These are phyloP conservation scores for Siphamia tubifer DNA, from an alignment of 2,113 vertebrate species.

Conservation along the genomic window DNA sequence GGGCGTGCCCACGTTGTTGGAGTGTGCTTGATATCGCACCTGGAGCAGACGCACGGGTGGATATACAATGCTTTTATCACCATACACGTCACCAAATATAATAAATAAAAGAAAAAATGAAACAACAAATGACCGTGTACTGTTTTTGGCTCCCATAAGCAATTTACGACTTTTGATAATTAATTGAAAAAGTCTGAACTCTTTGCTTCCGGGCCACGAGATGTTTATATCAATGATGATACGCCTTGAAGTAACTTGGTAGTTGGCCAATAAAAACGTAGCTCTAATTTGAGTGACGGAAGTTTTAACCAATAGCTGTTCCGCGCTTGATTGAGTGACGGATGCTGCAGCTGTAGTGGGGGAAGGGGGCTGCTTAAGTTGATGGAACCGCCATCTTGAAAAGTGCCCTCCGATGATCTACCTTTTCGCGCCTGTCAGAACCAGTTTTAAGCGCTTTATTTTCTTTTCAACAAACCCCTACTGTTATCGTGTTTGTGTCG, in stretches of 20 bases:
- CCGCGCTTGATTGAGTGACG: slow-evolving; percentile 61
- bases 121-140: too few species aligned
- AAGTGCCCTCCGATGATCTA: slow-evolving; percentile 73
- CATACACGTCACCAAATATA: too few species aligned
- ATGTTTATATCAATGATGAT: background rate
- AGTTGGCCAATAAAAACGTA: slow-evolving; percentile 30
- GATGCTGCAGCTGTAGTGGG: slow-evolving; percentile 65
- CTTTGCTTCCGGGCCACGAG: background rate
- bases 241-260: background rate
- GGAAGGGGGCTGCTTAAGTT: slow-evolving; percentile 81
- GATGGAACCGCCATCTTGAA: slow-evolving; percentile 84
- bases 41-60: background rate
- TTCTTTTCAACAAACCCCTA: slow-evolving; percentile 4
- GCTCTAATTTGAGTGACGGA: slow-evolving; percentile 16
- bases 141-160: too few species aligned
- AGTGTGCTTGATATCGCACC: slow-evolving; percentile 11
- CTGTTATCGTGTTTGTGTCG: slow-evolving; percentile 21
- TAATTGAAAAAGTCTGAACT: slow-evolving; percentile 1
- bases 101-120: too few species aligned
- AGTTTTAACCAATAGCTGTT: slow-evolving; percentile 60
- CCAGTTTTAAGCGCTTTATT: slow-evolving; percentile 75
- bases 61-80: too few species aligned
- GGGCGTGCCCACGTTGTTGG: background rate
- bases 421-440: slow-evolving; percentile 79
- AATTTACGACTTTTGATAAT: background rate